phyloP scores from a whole-genome alignment of 2,888 invertebrate genomes.

The Melanophora roralis region DNA sequence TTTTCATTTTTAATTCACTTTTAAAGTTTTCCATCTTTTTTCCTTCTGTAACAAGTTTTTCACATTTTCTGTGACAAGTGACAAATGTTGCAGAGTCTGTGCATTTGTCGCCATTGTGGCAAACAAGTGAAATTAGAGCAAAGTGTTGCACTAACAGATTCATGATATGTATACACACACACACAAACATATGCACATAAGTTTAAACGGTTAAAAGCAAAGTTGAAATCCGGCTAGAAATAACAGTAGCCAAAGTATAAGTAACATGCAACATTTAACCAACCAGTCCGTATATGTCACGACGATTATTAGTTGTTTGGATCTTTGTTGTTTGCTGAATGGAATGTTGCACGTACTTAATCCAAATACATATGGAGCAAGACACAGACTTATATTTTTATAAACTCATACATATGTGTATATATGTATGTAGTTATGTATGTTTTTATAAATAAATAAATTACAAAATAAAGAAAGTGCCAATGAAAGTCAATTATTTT shows the following conservation, averaged over 20 bases:
- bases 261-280: conserved; percentile 48
- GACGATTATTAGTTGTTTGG: neutral
- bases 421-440: too few relatives aligned
- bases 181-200: too few relatives aligned
- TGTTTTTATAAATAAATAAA: neutral
- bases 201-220: too few relatives aligned
- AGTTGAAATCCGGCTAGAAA: conserved; percentile 32
- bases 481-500: conserved; percentile 61
- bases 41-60: neutral
- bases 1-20: conserved; percentile 5
- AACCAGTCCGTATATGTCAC: conserved; percentile 31
- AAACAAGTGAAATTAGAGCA: conserved; percentile 61
- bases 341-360: conserved; percentile 27
- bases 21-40: neutral
- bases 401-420: too few relatives aligned
- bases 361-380: conserved; percentile 19
- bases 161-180: neutral
- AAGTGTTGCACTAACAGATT: conserved; percentile 2
- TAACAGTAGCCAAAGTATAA: conserved; percentile 51
- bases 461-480: conserved; percentile 42
- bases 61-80: conserved; percentile 48
- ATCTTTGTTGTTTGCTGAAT: neutral
- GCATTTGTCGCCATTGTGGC: conserved; percentile 55
- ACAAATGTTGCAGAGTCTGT: conserved; percentile 55
- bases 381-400: neutral